Evolutionary conservation across 2,888 invertebrate genomes (phyloP), one percentile per base, ranked within the genome.

Genomic region (Drosophila conformis): DNA sequence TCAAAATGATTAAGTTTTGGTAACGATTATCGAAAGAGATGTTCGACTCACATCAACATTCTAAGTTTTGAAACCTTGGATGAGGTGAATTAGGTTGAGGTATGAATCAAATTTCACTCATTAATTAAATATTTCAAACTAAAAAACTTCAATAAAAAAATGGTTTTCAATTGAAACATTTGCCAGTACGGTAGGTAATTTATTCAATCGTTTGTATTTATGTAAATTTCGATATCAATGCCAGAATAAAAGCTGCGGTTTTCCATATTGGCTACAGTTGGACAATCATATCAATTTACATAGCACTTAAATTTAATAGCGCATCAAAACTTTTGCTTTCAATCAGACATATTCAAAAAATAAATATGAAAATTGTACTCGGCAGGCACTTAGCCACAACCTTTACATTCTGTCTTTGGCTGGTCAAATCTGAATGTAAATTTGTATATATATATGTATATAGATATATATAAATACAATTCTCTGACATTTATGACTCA

Each of bases 241-340:
- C 3, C 6, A 25, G 13, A 38, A n/a, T 54, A 13, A 18, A 53
- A 33, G 5, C 25, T 53, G 29, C 27, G 21, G 42, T 29, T 42
- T 35, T 25, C 11, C 29, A 51, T 51, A 29, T 51, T 18, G 18
- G 46, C 59, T 42, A 25, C 48, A 35, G 62, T 63, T 63, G 48
- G 52, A 13, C 29, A n/a, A 49, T 13, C 29, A 21, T 33, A 42
- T 31, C 38, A 49, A 77, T 66, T 76, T 62, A 46, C 74, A 64
- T 79, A 67, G 81, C 90, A 85, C 86, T 85, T 80, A 70, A 67
- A 71, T 78, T 74, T 67, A 67, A 84, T 70, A 61, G 71, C 71
- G 65, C 63, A 78, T 71, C 56, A 64, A 76, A 87, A 85, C 77
- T 89, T 85, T 89, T 68, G 81, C 88, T 77, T 89, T 85, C 67